These are phyloP conservation scores for Triplophysa bombifrons DNA, from an alignment of 2,797 vertebrate species.

Conservation along the genomic window DNA sequence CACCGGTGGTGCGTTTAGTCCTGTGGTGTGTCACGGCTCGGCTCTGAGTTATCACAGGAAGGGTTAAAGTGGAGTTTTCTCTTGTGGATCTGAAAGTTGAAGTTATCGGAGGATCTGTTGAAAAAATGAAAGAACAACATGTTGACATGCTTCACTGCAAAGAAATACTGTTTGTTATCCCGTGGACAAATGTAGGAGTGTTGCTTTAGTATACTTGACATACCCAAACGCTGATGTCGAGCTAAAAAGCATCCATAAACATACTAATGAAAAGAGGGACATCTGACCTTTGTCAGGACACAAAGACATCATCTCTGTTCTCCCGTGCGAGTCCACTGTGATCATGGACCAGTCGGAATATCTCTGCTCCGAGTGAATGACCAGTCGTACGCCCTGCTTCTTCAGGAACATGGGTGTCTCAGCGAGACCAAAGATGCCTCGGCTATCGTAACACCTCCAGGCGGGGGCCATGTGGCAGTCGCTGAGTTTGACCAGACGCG, in stretches of 20 bases:
- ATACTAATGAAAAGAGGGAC: background rate
- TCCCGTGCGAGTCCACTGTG: conserved; percentile 69
- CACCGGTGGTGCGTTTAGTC: conserved; percentile 55
- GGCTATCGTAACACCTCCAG: conserved; percentile 79
- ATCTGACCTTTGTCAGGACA: conserved; percentile 82
- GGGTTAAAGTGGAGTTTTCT: conserved; percentile 15
- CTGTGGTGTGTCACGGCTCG: conserved; percentile 17
- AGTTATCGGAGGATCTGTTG: conserved; percentile 57
- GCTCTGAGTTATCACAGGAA: background rate
- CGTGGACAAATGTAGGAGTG: no score
- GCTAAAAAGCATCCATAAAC: background rate
- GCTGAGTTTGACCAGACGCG: conserved; percentile 63
- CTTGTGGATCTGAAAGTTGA: conserved; percentile 41
- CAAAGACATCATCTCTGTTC: conserved; percentile 66
- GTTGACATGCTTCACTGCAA: no score
- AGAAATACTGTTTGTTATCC: no score
- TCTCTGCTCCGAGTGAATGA: conserved; percentile 73
- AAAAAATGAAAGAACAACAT: conserved; percentile 4
- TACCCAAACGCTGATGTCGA: no score
- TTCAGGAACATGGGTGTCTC: conserved; percentile 79
- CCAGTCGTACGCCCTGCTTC: conserved; percentile 77
- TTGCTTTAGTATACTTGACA: no score
- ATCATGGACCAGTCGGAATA: conserved; percentile 83
- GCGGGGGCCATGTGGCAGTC: conserved; percentile 75
- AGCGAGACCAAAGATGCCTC: conserved; percentile 77